phyloP scores from a whole-genome alignment of 2,113 vertebrate species.

The Entosphenus tridentatus region DNA sequence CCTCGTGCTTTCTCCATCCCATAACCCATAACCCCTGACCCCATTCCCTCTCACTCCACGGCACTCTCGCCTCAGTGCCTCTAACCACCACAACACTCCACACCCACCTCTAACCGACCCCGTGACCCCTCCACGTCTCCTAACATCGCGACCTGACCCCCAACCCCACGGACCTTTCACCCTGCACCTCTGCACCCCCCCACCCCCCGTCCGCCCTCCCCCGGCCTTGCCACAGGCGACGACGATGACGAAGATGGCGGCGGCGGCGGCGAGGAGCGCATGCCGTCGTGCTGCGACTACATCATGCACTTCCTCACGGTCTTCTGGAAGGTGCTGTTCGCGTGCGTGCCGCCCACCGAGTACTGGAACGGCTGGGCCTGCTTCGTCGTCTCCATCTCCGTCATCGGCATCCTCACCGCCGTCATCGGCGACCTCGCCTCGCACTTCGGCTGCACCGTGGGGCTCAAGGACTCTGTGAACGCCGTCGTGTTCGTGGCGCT shows the following conservation, averaged over 20 bases:
- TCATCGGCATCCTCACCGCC: constrained; percentile 54
- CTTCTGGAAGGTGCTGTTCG: constrained; percentile 82
- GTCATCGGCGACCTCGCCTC: constrained; percentile 64
- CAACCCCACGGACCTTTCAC: too few relatives aligned
- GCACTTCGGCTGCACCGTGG: constrained; percentile 67
- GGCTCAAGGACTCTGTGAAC: constrained; percentile 58
- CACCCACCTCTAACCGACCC: too few relatives aligned
- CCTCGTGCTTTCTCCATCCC: too few relatives aligned
- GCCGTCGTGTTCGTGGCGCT: constrained; percentile 68
- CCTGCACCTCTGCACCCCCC: too few relatives aligned
- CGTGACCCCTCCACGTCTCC: too few relatives aligned
- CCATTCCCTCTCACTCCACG: too few relatives aligned
- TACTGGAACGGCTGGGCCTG: constrained; percentile 83
- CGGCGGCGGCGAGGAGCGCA: constrained; percentile 35
- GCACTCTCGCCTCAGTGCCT: too few relatives aligned
- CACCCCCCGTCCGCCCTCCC: too few relatives aligned
- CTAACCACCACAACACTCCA: too few relatives aligned
- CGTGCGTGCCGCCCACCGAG: constrained; percentile 62
- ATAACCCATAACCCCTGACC: too few relatives aligned
- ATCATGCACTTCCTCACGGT: constrained; percentile 76
- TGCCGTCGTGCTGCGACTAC: constrained; percentile 60
- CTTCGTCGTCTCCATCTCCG: constrained; percentile 45
- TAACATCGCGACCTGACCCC: too few relatives aligned
- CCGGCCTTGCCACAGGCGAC: too few relatives aligned
- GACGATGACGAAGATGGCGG: constrained; percentile 47